Conservation (phyloP, 2,888 invertebrate genomes). For the Mesorhabditis spiculigera region DNA sequence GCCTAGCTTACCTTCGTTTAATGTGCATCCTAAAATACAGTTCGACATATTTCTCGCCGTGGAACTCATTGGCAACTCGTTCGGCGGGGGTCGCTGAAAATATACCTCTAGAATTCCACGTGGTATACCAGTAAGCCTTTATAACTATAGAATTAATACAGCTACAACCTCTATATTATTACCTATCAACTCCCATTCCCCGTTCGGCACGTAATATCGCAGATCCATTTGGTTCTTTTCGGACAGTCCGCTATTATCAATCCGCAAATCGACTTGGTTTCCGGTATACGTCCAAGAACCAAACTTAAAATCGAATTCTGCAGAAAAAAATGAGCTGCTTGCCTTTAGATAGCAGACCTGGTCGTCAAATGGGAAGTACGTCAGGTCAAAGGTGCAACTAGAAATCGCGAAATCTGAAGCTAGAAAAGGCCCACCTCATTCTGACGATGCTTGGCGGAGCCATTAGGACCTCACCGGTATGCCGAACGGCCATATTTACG, state of each 20-base stretch:
- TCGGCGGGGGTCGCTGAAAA: slow-evolving; percentile 45
- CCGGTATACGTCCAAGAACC: slow-evolving; percentile 99
- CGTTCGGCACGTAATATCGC: slow-evolving; percentile 95
- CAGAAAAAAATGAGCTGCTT: background rate
- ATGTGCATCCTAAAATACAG: slow-evolving; percentile 42
- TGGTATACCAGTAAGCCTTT: slow-evolving; percentile 48
- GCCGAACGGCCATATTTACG: slow-evolving; percentile 91
- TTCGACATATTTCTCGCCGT: slow-evolving; percentile 45
- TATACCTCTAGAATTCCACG: no score
- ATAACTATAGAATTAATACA: no score
- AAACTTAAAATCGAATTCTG: slow-evolving; percentile 70
- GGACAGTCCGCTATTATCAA: slow-evolving; percentile 73
- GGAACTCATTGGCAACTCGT: slow-evolving; percentile 36
- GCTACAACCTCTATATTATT: slow-evolving; percentile 33
- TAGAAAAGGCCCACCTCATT: slow-evolving; percentile 77
- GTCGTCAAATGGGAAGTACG: slow-evolving; percentile 99
- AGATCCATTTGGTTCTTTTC: slow-evolving; percentile 77
- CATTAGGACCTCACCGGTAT: slow-evolving; percentile 90
- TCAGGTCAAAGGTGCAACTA: slow-evolving; percentile 91
- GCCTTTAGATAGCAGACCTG: slow-evolving; percentile 77
- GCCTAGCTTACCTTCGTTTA: no score
- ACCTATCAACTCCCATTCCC: slow-evolving; percentile 99
- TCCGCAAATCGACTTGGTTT: slow-evolving; percentile 79
- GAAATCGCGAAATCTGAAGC: slow-evolving; percentile 68
- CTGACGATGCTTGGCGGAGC: slow-evolving; percentile 72